These are phyloP conservation scores for Paramisgurnus dabryanus DNA, from an alignment of 2,113 vertebrate species.

Conservation along the genomic window DNA sequence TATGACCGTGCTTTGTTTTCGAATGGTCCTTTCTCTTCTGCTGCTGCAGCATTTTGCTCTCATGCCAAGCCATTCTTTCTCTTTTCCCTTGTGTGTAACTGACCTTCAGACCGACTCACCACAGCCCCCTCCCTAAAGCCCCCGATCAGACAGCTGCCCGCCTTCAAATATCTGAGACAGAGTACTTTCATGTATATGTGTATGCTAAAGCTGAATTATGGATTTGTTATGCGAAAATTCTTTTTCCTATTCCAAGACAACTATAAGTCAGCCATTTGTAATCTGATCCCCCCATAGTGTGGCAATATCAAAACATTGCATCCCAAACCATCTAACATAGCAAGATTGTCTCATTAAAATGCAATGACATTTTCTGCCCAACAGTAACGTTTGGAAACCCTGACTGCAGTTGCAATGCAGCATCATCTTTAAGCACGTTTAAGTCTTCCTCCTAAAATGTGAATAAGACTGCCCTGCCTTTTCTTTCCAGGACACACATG, in stretches of 20 bases:
- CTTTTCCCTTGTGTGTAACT: conserved; percentile 36
- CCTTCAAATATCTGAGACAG: neutral
- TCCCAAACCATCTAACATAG: too few species aligned
- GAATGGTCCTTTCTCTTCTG: conserved; percentile 24
- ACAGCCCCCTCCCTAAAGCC: conserved; percentile 8
- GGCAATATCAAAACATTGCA: too few species aligned
- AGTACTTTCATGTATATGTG: conserved; percentile 3
- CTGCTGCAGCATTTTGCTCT: conserved; percentile 33
- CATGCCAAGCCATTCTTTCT: conserved; percentile 40
- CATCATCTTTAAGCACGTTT: neutral
- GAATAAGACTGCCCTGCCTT: conserved; percentile 3
- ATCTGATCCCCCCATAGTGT: too few species aligned
- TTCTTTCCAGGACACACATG: conserved; percentile 1
- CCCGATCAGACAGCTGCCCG: conserved; percentile 38
- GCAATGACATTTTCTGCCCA: too few species aligned
- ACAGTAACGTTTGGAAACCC: too few species aligned
- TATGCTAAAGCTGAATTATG: neutral
- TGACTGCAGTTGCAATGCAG: too few species aligned
- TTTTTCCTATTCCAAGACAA: too few species aligned
- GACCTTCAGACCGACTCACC: conserved; percentile 37
- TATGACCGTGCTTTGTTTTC: conserved; percentile 41
- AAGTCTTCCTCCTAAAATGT: neutral
- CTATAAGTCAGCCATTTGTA: too few species aligned
- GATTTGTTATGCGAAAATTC: too few species aligned
- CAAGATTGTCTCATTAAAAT: too few species aligned